These are phyloP conservation scores for Dichetophora obliterata DNA, from an alignment of 2,888 invertebrate species.

Conservation along the genomic window DNA sequence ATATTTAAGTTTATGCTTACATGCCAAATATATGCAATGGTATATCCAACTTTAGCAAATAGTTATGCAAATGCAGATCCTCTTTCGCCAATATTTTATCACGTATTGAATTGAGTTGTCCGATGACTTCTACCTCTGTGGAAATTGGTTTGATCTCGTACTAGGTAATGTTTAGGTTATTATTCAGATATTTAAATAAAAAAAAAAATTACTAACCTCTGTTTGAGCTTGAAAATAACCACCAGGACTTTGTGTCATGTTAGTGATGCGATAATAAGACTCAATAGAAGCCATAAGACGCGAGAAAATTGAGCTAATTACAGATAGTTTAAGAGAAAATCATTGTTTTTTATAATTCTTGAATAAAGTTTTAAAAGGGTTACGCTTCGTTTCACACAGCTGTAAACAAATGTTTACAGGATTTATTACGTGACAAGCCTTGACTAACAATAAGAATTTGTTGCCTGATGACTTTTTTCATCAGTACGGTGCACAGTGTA, in stretches of 20 bases:
- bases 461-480: no score
- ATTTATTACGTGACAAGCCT: no score
- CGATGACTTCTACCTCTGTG: constrained; percentile 73
- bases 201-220: constrained; percentile 46
- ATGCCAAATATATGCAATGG: constrained; percentile 89
- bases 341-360: no score
- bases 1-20: constrained; percentile 72
- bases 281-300: constrained; percentile 76
- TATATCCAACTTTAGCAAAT: constrained; percentile 80
- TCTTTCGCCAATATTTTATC: constrained; percentile 77
- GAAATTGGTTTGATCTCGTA: constrained; percentile 7
- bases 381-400: no score
- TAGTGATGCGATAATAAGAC: constrained; percentile 76
- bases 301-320: constrained; percentile 74
- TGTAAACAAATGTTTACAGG: no score
- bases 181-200: not conserved
- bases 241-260: constrained; percentile 71
- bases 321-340: not conserved
- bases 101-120: constrained; percentile 74
- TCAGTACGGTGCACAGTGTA: no score
- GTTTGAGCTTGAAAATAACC: constrained; percentile 70
- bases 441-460: no score
- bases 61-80: constrained; percentile 75
- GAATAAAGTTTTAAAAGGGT: no score
- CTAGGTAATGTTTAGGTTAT: not conserved